A percentile compares a stretch with the other conserved stretches of the same genome.
These are phyloP conservation scores for Hydrotaea cyrtoneurina DNA, from an alignment of 2,888 invertebrate genomes.

Conservation along the genomic window DNA sequence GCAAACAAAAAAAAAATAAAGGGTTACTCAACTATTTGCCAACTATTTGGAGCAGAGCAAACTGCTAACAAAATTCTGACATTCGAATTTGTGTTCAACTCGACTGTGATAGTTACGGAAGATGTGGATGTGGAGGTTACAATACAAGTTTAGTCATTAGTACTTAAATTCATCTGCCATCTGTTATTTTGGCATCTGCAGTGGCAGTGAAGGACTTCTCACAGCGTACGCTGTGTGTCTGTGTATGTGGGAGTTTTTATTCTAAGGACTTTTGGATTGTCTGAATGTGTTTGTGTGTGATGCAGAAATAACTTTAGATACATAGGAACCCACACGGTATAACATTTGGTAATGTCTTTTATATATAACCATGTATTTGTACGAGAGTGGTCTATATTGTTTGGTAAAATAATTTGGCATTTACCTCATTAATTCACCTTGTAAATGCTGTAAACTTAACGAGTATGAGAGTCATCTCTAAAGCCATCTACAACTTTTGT, in stretches of 20 bases:
- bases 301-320: slow-evolving; percentile 38
- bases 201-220: slow-evolving; percentile 46
- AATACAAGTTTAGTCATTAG: slow-evolving; percentile 66
- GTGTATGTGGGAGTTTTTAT: slow-evolving; percentile 37
- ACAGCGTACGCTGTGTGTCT: slow-evolving; percentile 32
- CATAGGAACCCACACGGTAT: background rate
- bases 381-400: background rate
- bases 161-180: slow-evolving; percentile 66
- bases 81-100: background rate
- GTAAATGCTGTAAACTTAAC: too few relatives aligned
- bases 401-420: too few relatives aligned
- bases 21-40: slow-evolving; percentile 56
- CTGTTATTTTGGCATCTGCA: slow-evolving; percentile 66
- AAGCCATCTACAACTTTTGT: too few relatives aligned
- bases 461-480: too few relatives aligned
- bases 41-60: slow-evolving; percentile 58
- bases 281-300: background rate
- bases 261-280: slow-evolving; percentile 43
- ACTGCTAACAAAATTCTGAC: slow-evolving; percentile 40
- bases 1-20: too few relatives aligned
- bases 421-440: too few relatives aligned
- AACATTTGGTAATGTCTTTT: slow-evolving; percentile 28
- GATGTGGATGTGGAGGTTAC: slow-evolving; percentile 1
- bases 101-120: background rate
- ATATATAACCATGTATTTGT: background rate